Evolutionary conservation across 2,888 invertebrate genomes (phyloP).

Genomic region (Drosophila vallismaia): DNA sequence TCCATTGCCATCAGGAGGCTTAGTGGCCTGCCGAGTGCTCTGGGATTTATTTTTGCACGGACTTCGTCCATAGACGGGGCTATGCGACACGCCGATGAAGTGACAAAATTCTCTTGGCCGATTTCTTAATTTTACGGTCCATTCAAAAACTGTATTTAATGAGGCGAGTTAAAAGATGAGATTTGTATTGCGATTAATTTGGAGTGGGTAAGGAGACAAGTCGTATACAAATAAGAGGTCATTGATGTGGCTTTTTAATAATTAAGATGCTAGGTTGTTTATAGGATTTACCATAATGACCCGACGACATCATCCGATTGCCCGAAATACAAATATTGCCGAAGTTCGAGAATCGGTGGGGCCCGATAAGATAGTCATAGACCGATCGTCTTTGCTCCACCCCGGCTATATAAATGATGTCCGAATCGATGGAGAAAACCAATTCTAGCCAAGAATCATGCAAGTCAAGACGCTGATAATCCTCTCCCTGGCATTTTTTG

Average conservation of each 20-base stretch:
- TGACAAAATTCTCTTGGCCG: constrained; percentile 33
- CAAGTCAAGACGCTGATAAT: constrained; percentile 28
- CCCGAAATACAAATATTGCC: not conserved
- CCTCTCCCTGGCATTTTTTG: constrained; percentile 42
- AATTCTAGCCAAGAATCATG: constrained; percentile 50
- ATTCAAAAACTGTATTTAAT: constrained; percentile 4
- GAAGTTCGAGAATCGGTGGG: not conserved
- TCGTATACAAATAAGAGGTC: too few species aligned
- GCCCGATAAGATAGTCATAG: constrained; percentile 25
- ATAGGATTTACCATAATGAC: not conserved
- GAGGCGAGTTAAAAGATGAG: constrained; percentile 7
- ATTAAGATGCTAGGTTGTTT: too few species aligned
- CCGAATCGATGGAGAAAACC: constrained; percentile 21
- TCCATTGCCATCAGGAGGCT: constrained; percentile 29
- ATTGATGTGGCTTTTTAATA: too few species aligned
- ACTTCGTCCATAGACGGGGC: not conserved
- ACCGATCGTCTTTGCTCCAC: constrained; percentile 18
- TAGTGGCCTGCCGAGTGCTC: constrained; percentile 44
- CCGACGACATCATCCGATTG: not conserved
- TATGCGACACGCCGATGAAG: constrained; percentile 24
- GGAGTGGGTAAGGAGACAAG: not conserved
- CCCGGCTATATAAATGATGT: constrained; percentile 36
- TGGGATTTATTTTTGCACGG: constrained; percentile 61
- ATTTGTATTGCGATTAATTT: constrained; percentile 9
- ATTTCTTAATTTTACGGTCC: constrained; percentile 33